A percentile compares a stretch with the other conserved stretches of the same genome.
Evolutionary conservation across 1,140 invertebrate species (phyloP).

Genomic region (Pararge aegeria): DNA sequence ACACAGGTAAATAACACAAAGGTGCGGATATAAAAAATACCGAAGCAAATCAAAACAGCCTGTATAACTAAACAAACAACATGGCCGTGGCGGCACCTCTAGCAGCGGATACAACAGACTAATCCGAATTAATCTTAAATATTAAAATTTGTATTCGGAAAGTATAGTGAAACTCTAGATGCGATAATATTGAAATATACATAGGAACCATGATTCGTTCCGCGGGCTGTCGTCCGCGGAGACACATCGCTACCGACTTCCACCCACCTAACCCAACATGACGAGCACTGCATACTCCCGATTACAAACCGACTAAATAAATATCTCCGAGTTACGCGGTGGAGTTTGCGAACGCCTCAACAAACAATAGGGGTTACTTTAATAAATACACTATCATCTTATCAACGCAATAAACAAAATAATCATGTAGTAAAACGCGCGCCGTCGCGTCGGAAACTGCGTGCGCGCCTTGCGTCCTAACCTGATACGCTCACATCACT

Average conservation of each 20-base stretch:
- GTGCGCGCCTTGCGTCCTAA: constrained; percentile 35
- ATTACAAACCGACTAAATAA: constrained; percentile 63
- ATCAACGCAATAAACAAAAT: constrained; percentile 60
- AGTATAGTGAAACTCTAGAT: constrained; percentile 79
- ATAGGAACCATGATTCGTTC: constrained; percentile 79
- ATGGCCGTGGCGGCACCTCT: constrained; percentile 67
- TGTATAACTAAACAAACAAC: constrained; percentile 68
- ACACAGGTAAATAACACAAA: constrained; percentile 25
- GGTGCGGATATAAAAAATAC: constrained; percentile 47
- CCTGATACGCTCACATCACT: neutral
- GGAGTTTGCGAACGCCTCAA: constrained; percentile 56
- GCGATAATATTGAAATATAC: constrained; percentile 80
- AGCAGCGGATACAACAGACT: constrained; percentile 75
- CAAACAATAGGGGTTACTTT: constrained; percentile 53
- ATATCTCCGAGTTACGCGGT: constrained; percentile 47
- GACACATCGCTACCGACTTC: constrained; percentile 74
- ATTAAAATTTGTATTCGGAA: constrained; percentile 79
- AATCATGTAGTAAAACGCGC: constrained; percentile 74
- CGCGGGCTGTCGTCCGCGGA: constrained; percentile 68
- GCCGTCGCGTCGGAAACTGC: constrained; percentile 58
- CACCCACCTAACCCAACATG: constrained; percentile 40
- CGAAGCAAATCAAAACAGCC: constrained; percentile 50
- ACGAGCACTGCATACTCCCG: constrained; percentile 51
- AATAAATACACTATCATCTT: constrained; percentile 57
- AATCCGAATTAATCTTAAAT: constrained; percentile 78